Percentiles rank a stretch among this genome's conserved stretches.
Evolutionary conservation across 2,888 invertebrate genomes (phyloP).

Genomic region (Thecophora atra): DNA sequence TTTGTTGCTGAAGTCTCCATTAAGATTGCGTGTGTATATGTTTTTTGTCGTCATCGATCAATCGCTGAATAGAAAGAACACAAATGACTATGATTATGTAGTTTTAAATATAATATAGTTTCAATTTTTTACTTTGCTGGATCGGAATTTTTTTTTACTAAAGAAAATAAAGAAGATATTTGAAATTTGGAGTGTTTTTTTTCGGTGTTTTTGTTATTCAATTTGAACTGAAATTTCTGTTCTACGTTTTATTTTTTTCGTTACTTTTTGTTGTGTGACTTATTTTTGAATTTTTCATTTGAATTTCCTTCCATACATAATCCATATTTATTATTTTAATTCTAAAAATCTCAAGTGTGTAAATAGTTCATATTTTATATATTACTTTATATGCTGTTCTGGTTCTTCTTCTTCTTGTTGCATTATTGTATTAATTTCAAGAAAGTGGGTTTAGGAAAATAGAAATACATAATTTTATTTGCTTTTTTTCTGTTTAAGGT

Average conservation of each 20-base stretch:
- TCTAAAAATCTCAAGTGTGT: constrained; percentile 30
- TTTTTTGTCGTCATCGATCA: no score
- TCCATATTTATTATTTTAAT: constrained; percentile 21
- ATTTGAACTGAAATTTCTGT: constrained; percentile 12
- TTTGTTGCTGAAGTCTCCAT: neutral
- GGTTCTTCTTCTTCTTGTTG: constrained; percentile 10
- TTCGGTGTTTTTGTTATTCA: constrained; percentile 5
- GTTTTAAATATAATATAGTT: neutral
- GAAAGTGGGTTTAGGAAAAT: constrained; percentile 40
- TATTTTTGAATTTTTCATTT: neutral
- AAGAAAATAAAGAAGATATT: constrained; percentile 15
- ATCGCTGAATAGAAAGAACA: no score
- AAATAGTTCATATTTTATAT: constrained; percentile 18
- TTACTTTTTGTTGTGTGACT: constrained; percentile 8
- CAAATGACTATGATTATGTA: neutral
- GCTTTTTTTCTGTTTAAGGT: constrained; percentile 11
- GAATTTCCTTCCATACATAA: constrained; percentile 12
- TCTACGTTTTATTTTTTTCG: constrained; percentile 21
- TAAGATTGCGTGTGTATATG: no score
- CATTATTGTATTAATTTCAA: constrained; percentile 23
- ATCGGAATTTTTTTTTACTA: constrained; percentile 28
- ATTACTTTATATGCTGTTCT: constrained; percentile 9
- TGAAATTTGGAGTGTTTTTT: constrained; percentile 2
- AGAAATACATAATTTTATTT: constrained; percentile 27
- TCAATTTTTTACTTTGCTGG: constrained; percentile 9